Evolutionary conservation across 2,113 vertebrate genomes (phyloP).

Genomic region (Argyrosomus japonicus): DNA sequence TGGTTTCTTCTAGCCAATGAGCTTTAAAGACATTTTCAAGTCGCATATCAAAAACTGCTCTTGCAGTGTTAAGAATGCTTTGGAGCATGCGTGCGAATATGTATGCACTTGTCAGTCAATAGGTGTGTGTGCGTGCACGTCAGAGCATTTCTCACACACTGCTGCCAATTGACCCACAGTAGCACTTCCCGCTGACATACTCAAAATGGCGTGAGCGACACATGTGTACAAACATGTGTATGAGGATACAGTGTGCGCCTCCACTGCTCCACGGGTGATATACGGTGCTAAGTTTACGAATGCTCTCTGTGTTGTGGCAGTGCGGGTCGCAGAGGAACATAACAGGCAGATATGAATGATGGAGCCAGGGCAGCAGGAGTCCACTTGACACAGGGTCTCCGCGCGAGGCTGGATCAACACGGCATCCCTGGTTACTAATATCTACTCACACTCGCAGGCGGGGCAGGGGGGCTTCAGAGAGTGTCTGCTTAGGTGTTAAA

Average conservation of each 20-base stretch:
- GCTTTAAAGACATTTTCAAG: conserved; percentile 59
- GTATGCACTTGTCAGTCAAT: conserved; percentile 51
- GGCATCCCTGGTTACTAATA: conserved; percentile 70
- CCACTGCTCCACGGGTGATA: conserved; percentile 4
- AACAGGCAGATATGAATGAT: conserved; percentile 73
- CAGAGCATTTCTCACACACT: conserved; percentile 57
- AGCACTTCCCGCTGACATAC: conserved; percentile 47
- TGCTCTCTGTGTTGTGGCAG: conserved; percentile 3
- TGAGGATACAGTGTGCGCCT: conserved; percentile 10
- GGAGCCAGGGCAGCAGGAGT: conserved; percentile 74
- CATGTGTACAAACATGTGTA: conserved; percentile 8
- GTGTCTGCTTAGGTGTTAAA: conserved; percentile 65
- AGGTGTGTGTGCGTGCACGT: conserved; percentile 42
- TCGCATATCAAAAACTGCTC: conserved; percentile 53
- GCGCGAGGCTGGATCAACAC: conserved; percentile 77
- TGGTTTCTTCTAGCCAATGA: conserved; percentile 62
- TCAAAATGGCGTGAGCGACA: conserved; percentile 15
- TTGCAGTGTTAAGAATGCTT: conserved; percentile 40
- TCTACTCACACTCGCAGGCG: conserved; percentile 58
- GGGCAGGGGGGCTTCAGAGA: conserved; percentile 38
- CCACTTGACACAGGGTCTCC: conserved; percentile 77
- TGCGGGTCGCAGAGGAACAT: conserved; percentile 45
- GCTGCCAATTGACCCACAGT: conserved; percentile 52
- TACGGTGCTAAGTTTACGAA: conserved; percentile 47
- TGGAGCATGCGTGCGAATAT: conserved; percentile 50